Percentiles rank a stretch among this genome's conserved stretches.
Evolutionary conservation across 2,113 vertebrate species (phyloP).

Genomic region (Pithys albifrons): DNA sequence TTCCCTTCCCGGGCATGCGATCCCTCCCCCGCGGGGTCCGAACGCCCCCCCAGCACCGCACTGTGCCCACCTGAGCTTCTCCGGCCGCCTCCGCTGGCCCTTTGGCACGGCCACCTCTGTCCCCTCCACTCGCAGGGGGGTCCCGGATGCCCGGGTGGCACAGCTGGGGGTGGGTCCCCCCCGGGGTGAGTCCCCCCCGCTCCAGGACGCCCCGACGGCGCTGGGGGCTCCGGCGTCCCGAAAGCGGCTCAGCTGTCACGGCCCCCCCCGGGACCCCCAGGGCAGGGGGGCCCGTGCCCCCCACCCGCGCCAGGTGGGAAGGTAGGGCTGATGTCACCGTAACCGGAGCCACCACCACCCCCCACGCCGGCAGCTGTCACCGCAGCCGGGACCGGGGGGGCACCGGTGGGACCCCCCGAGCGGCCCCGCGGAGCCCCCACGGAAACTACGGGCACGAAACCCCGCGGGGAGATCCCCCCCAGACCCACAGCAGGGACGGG

Average conservation of each 20-base stretch:
- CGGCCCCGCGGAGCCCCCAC: background rate
- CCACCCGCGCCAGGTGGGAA: conserved; percentile 43
- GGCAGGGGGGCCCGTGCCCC: background rate
- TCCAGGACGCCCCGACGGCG: background rate
- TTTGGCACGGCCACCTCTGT: background rate
- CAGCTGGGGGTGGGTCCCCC: background rate
- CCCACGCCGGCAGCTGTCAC: conserved; percentile 1
- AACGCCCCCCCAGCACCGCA: fast-evolving
- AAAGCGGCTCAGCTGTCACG: background rate
- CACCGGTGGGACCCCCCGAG: background rate
- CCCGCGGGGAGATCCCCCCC: background rate
- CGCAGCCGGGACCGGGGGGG: background rate
- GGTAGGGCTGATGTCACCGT: conserved; percentile 56
- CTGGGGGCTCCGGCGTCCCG: background rate
- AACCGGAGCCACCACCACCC: background rate
- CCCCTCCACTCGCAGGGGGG: background rate
- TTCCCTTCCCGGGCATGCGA: background rate
- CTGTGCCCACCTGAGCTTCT: conserved; percentile 13
- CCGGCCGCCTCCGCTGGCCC: background rate
- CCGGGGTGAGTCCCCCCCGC: background rate
- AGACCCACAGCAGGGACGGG: background rate
- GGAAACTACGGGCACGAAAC: background rate
- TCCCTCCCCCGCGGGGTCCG: background rate
- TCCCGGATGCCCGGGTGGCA: background rate
- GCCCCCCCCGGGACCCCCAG: background rate